Evolutionary conservation across 2,888 invertebrate species (phyloP), one percentile per base, ranked within the genome.

Genomic region (Lepidonotus clava): DNA sequence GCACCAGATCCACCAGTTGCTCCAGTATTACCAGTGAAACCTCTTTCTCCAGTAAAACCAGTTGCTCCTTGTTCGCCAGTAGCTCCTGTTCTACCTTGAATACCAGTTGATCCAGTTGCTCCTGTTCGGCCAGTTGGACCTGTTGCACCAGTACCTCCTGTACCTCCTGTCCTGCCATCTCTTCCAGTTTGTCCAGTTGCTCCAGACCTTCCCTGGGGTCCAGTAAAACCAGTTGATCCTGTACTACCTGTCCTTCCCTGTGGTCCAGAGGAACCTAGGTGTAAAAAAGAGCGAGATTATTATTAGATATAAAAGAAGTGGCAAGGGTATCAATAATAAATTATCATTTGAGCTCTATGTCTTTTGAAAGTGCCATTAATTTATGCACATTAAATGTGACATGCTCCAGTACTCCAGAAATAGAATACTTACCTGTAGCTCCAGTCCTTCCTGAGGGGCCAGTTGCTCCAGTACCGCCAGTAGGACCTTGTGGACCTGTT

Each of bases 201-300:
- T n/a, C 86, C 88, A n/a, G 86, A 36, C n/a, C 18, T 32, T 46
- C 88, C 88, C n/a, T n/a, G n/a, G 21, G 77, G 36, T 36, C 71
- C 88, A 83, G 77, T 86, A n/a, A 88, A 38, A 14, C 90, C 90
- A 80, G 87, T 86, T n/a, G 53, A 32, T 85, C 90, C 90, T 34
- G 87, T 84, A 24, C 28, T 18, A 8, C 87, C 87, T 86, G 85
- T 85, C 2, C 32, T 38, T 34, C 84, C 84, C 28, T 24, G 14
- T 14, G 84, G 84, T 11, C 84, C 84, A 40, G 84, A 53, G 6
- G 84, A 8, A 40, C 84, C 87, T 38, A n/a, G n/a, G n/a, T n/a
- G n/a, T n/a, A n/a, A n/a, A n/a, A n/a, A n/a, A n/a, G n/a, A n/a
- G n/a, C n/a, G n/a, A n/a, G n/a, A n/a, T n/a, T n/a, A n/a, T n/a